Base-by-base conservation (phyloP, 1,140 invertebrate species). In the Cydia strobilella region DNA sequence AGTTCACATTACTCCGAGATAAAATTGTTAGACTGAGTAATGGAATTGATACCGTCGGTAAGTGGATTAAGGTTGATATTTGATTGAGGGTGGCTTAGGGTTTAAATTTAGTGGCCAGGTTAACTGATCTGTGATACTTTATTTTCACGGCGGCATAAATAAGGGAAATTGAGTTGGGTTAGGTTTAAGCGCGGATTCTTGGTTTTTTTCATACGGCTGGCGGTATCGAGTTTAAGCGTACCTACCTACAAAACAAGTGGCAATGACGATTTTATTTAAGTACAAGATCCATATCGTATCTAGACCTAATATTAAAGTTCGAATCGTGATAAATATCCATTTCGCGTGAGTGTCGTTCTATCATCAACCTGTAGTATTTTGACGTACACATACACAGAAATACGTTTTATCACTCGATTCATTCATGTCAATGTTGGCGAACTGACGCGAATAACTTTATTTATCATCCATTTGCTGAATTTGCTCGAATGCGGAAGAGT, bases 41-140 rank as follows among this genome's bases (percentile, higher is more conserved):
- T 69, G n/a, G 65, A 35, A 10, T 39, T n/a, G 54, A 59, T 69
- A 69, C 27, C 27, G 15, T 51, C n/a, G n/a, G 65, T 35, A 69
- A 51, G 65, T 18, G 25, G 18, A 35, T 31, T 69, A 35, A 39
- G 65, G 65, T 69, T n/a, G n/a, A 18, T 69, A 18, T 69, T 69
- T 69, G 65, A 35, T 69, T 69, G 65, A 5, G n/a, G 54, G 7
- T n/a, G 10, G 63, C 25, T 65, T 35, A 35, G 9, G 27, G 65
- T 69, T 69, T 35, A 69, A 69, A 69, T 69, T 69, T 69, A 69
- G 65, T 35, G 63, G 4, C 15, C 63, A 69, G 65, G 27, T 35
- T 31, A n/a, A 66, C n/a, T 39, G 65, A 35, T 69, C 31, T 69
- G 27, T 69, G 65, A 69, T 69, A 69, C 18, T 65, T 65, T 65